phyloP scores from a whole-genome alignment of 2,113 vertebrate species.

The Phaethornis superciliosus region DNA sequence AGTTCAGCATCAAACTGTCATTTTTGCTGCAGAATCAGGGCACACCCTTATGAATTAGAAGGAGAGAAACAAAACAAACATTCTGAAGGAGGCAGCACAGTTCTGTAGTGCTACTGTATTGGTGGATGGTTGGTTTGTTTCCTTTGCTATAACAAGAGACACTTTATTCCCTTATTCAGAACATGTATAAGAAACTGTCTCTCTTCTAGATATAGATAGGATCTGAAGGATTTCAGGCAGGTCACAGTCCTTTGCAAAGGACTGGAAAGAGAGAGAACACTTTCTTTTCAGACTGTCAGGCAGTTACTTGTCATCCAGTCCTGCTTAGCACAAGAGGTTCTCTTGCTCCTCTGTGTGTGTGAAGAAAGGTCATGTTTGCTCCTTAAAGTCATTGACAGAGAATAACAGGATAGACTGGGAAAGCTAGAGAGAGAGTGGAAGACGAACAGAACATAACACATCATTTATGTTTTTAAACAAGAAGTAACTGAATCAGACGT shows the following conservation, averaged over 20 bases:
- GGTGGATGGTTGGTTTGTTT: neutral
- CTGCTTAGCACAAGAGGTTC: neutral
- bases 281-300: neutral
- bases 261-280: neutral
- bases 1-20: neutral
- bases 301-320: neutral
- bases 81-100: neutral
- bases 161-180: neutral
- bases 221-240: neutral
- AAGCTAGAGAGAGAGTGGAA: neutral
- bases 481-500: neutral
- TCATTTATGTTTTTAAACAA: neutral
- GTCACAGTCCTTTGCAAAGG: neutral
- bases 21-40: neutral
- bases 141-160: neutral
- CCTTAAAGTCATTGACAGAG: neutral
- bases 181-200: neutral
- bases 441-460: neutral
- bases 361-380: neutral
- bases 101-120: neutral
- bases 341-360: neutral
- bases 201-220: neutral
- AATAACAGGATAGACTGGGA: neutral
- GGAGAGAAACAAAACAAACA: accelerated
- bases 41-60: neutral